phyloP scores from a whole-genome alignment of 2,888 invertebrate species.

The Disparrhopalites patrizii region DNA sequence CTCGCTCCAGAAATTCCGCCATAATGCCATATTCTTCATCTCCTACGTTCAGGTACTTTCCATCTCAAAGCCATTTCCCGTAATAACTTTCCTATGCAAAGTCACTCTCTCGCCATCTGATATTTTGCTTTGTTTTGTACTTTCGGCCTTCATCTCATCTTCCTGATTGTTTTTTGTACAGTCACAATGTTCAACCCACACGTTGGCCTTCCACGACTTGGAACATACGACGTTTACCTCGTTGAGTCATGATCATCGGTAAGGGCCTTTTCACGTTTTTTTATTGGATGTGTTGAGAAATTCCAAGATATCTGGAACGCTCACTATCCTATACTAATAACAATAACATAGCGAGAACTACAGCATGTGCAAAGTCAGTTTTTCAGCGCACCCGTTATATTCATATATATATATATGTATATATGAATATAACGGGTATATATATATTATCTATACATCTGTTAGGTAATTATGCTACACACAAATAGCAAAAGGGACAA shows the following conservation, averaged over 20 bases:
- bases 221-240: constrained; percentile 52
- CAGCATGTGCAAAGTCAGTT: too few species aligned
- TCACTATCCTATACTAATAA: too few species aligned
- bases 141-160: constrained; percentile 16
- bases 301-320: too few species aligned
- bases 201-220: constrained; percentile 51
- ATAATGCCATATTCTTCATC: constrained; percentile 58
- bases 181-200: constrained; percentile 53
- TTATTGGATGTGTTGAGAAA: too few species aligned
- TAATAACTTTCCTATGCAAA: neutral
- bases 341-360: too few species aligned
- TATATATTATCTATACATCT: too few species aligned
- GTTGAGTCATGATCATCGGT: constrained; percentile 52
- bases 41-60: constrained; percentile 59
- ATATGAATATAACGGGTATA: too few species aligned
- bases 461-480: too few species aligned
- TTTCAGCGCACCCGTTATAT: too few species aligned
- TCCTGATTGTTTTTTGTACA: constrained; percentile 48
- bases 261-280: too few species aligned
- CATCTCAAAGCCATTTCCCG: neutral
- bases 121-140: neutral
- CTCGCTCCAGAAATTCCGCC: constrained; percentile 54
- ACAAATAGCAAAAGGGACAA: too few species aligned
- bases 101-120: neutral
- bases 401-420: too few species aligned